phyloP scores from a whole-genome alignment of 1,140 invertebrate genomes.

The Alviniconcha marisindica region DNA sequence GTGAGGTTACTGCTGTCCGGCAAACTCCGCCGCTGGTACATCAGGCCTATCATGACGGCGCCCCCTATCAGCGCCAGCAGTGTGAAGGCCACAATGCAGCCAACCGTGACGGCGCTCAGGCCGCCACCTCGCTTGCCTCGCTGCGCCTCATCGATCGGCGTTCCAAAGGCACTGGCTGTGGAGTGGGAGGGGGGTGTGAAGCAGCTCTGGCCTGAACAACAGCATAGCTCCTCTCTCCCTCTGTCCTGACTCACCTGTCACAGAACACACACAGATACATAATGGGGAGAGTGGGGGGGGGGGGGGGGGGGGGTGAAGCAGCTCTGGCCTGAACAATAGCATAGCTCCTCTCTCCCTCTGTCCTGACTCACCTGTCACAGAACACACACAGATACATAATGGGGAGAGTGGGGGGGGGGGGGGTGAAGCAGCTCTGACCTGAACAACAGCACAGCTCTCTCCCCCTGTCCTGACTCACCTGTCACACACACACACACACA shows the following conservation, averaged over 20 bases:
- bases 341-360: constrained; percentile 20
- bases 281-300: too few relatives aligned
- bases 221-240: constrained; percentile 29
- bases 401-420: not conserved
- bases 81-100: constrained; percentile 38
- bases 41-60: constrained; percentile 28
- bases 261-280: too few relatives aligned
- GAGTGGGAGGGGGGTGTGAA: not conserved
- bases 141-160: not conserved
- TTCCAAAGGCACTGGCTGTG: constrained; percentile 27
- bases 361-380: constrained; percentile 28
- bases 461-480: not conserved
- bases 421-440: constrained; percentile 13
- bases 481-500: not conserved
- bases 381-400: too few relatives aligned
- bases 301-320: constrained; percentile 8
- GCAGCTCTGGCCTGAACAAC: constrained; percentile 24
- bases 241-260: constrained; percentile 20
- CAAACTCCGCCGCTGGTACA: constrained; percentile 34
- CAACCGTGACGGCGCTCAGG: constrained; percentile 19
- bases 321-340: constrained; percentile 22
- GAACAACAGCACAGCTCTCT: constrained; percentile 36
- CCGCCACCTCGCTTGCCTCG: not conserved
- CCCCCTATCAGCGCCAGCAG: constrained; percentile 34
- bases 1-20: constrained; percentile 26